These are phyloP conservation scores for Alcedo quadribrachys DNA, from an alignment of 2,797 vertebrate species.

Conservation along the genomic window DNA sequence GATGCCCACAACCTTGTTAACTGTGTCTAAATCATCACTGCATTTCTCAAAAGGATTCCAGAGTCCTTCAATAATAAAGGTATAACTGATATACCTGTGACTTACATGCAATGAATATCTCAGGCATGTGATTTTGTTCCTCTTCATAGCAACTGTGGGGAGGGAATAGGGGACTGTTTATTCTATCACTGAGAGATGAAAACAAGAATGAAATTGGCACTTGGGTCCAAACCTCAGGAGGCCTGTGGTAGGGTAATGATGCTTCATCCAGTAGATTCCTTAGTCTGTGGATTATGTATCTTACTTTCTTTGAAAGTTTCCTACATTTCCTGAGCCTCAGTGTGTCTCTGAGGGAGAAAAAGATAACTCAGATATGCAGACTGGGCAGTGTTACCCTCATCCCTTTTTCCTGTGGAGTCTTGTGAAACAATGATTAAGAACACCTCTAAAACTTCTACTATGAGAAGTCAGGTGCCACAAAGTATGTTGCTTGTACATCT, in stretches of 20 bases:
- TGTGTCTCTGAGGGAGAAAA: not conserved
- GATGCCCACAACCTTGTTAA: not conserved
- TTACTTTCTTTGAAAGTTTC: not conserved
- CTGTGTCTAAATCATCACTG: not conserved
- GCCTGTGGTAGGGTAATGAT: not conserved
- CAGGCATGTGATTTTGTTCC: not conserved
- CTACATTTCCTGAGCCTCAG: accelerated
- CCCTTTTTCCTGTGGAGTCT: not conserved
- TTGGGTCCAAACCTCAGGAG: not conserved
- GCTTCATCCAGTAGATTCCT: not conserved
- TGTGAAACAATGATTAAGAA: not conserved
- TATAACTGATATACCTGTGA: not conserved
- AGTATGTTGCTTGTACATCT: not conserved
- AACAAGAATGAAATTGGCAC: not conserved
- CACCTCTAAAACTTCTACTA: not conserved
- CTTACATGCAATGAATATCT: not conserved
- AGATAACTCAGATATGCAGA: accelerated
- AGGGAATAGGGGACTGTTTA: not conserved
- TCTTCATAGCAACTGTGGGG: not conserved
- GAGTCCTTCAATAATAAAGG: not conserved
- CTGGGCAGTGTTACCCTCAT: not conserved
- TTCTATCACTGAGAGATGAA: not conserved
- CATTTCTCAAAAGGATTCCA: not conserved
- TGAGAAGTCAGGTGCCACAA: not conserved
- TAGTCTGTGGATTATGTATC: not conserved